phyloP scores from a whole-genome alignment of 2,797 vertebrate genomes.

The Sebastes kiyomatsui region DNA sequence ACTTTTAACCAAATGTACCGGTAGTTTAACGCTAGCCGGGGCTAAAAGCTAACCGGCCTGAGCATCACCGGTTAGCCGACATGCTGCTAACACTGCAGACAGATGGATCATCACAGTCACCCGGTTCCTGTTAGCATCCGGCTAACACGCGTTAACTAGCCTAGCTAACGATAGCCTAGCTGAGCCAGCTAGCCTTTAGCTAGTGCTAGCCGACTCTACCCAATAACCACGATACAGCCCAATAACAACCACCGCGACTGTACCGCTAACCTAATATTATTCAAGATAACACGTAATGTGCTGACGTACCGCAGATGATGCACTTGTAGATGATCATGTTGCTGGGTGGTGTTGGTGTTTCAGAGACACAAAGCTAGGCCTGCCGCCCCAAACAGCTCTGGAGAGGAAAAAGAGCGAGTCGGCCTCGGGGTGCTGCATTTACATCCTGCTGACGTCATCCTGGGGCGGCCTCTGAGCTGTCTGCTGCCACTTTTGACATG shows the following conservation, averaged over 20 bases:
- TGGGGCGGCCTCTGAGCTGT: not conserved
- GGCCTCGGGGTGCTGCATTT: conserved; percentile 43
- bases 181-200: not conserved
- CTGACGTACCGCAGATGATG: conserved; percentile 49
- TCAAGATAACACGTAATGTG: accelerated
- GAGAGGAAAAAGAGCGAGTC: conserved; percentile 66
- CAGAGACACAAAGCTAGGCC: conserved; percentile 34
- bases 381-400: conserved; percentile 24
- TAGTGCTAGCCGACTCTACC: not conserved
- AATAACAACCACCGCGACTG: accelerated
- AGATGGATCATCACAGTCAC: too few species aligned
- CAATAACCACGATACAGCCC: not conserved
- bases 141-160: conserved; percentile 52
- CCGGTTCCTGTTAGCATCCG: not conserved
- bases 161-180: not conserved
- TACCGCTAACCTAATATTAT: accelerated
- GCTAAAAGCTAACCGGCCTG: not conserved
- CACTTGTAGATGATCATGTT: conserved; percentile 79
- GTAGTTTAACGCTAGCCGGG: not conserved
- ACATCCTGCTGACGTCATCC: conserved; percentile 71
- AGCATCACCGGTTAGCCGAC: not conserved
- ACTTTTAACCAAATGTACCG: not conserved
- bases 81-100: not conserved
- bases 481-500: not conserved
- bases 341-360: conserved; percentile 36